These are phyloP conservation scores for Diphyllodes magnificus DNA, from an alignment of 2,113 vertebrate species.

Conservation along the genomic window DNA sequence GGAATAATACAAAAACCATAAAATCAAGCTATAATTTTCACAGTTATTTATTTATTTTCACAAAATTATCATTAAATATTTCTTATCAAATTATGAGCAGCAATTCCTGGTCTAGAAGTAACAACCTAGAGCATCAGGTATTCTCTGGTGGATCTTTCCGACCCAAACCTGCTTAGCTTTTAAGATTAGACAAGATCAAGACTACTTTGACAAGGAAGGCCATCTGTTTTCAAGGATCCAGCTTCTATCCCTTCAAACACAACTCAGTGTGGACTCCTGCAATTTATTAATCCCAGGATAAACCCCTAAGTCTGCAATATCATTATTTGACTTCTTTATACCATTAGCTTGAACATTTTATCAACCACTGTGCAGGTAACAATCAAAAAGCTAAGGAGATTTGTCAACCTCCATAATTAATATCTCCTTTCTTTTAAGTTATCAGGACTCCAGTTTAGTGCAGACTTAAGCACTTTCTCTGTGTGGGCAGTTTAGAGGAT, in stretches of 20 bases:
- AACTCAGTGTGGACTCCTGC: conserved; percentile 32
- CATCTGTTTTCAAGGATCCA: conserved; percentile 62
- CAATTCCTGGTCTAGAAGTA: neutral
- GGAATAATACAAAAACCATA: neutral
- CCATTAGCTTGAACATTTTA: conserved; percentile 47
- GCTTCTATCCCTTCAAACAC: conserved; percentile 57
- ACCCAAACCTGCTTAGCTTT: conserved; percentile 55
- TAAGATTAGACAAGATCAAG: conserved; percentile 62
- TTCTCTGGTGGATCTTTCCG: conserved; percentile 31
- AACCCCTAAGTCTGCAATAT: conserved; percentile 54
- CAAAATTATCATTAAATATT: neutral
- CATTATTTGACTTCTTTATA: conserved; percentile 53
- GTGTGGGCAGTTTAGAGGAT: neutral
- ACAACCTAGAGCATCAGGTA: neutral
- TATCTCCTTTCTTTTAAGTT: conserved; percentile 40
- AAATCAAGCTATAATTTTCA: neutral
- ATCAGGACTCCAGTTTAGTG: neutral
- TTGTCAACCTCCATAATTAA: conserved; percentile 49
- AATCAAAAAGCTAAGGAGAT: conserved; percentile 57
- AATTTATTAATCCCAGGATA: conserved; percentile 63
- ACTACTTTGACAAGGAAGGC: conserved; percentile 53
- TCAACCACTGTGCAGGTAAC: conserved; percentile 58
- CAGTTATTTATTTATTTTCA: conserved; percentile 2
- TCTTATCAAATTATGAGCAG: neutral
- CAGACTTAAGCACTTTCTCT: neutral